A percentile compares a stretch with the other conserved stretches of the same genome.
phyloP scores from a whole-genome alignment of 92 coral and sea anemone genomes.

The Metridium senile region DNA sequence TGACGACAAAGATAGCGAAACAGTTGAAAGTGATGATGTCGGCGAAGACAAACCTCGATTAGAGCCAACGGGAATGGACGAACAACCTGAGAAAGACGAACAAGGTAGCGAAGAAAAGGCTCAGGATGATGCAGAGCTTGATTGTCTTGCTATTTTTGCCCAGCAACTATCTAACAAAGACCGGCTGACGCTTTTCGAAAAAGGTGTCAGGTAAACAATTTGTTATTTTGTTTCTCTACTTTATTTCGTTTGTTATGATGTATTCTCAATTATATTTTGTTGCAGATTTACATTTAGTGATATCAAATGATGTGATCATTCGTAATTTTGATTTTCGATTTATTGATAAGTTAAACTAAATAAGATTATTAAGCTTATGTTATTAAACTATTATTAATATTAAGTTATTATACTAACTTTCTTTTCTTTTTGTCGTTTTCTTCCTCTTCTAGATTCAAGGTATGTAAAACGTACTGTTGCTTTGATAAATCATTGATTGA shows the following conservation, averaged over 20 bases:
- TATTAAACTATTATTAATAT: too few species aligned
- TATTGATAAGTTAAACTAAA: not conserved
- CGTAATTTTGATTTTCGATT: not conserved
- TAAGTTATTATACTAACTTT: not conserved
- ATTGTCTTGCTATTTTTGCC: slow-evolving; percentile 1
- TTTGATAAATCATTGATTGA: too few species aligned
- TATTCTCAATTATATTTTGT: not conserved
- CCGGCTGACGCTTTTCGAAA: slow-evolving; percentile 62
- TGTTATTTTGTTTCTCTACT: not conserved
- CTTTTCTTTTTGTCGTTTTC: slow-evolving; percentile 6
- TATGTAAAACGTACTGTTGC: not conserved
- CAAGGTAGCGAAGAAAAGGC: slow-evolving; percentile 24
- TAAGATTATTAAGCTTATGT: not conserved
- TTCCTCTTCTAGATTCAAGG: slow-evolving; percentile 22
- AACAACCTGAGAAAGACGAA: slow-evolving; percentile 17
- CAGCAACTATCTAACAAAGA: slow-evolving; percentile 62
- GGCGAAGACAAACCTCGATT: slow-evolving; percentile 8
- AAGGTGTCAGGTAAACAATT: slow-evolving; percentile 74
- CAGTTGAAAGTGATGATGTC: not conserved
- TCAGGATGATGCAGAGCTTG: slow-evolving; percentile 14
- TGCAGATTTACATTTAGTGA: not conserved
- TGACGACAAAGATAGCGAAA: slow-evolving; percentile 3
- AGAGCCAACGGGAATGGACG: slow-evolving; percentile 9
- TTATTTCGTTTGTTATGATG: not conserved
- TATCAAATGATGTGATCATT: not conserved